Evolutionary conservation across 2,888 invertebrate genomes (phyloP).

Genomic region (Drosophila atripex): DNA sequence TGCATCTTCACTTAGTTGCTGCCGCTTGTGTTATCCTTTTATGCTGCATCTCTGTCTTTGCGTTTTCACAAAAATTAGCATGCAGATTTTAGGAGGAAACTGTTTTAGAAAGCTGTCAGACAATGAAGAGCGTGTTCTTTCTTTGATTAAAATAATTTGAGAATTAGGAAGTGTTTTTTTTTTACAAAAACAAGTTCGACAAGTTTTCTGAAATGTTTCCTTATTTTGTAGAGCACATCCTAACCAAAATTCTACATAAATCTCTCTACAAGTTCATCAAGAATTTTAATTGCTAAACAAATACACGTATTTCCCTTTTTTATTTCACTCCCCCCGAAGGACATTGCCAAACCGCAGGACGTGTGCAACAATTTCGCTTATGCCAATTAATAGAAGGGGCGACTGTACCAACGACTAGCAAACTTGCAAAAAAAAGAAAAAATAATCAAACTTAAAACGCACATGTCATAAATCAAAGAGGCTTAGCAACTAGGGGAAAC

Average conservation of each 20-base stretch:
- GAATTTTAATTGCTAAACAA: neutral
- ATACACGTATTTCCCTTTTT: neutral
- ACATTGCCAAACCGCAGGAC: conserved; percentile 8
- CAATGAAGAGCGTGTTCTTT: neutral
- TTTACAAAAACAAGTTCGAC: too few relatives aligned
- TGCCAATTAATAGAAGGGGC: conserved; percentile 40
- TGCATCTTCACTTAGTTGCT: conserved; percentile 42
- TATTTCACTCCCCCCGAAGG: neutral
- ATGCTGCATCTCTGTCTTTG: conserved; percentile 6
- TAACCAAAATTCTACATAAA: too few relatives aligned
- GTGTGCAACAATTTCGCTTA: conserved; percentile 38
- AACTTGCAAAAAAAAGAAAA: conserved; percentile 21
- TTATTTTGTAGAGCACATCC: neutral
- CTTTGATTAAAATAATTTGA: neutral
- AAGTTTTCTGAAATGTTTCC: too few relatives aligned
- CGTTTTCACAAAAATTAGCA: conserved; percentile 54
- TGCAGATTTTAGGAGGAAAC: conserved; percentile 41
- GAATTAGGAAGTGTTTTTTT: neutral
- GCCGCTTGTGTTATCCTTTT: conserved; percentile 28
- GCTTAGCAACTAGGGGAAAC: conserved; percentile 40
- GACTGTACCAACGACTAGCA: conserved; percentile 28
- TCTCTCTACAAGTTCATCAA: too few relatives aligned
- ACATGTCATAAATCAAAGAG: conserved; percentile 75
- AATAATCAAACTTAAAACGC: conserved; percentile 56
- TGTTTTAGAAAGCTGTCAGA: neutral